Percentiles rank a stretch among this genome's conserved stretches.
Conservation (phyloP, 2,888 invertebrate genomes). For the Pocota personata region DNA sequence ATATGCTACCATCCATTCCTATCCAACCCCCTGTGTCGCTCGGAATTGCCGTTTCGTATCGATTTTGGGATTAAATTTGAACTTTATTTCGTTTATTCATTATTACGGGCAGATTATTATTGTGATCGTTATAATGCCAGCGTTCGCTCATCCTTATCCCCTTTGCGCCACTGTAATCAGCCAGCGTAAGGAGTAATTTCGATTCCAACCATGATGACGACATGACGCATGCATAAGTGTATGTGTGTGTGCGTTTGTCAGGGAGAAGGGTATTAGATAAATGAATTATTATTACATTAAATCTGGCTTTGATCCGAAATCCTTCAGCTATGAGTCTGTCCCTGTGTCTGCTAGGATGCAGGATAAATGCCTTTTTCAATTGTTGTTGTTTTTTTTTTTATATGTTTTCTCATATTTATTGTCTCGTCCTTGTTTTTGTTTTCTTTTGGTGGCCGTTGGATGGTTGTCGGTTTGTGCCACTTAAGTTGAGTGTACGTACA, state of each 20-base stretch:
- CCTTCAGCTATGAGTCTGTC: conserved; percentile 29
- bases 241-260: background rate
- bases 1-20: conserved; percentile 15
- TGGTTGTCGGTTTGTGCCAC: conserved; percentile 16
- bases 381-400: conserved; percentile 12
- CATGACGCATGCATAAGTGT: conserved; percentile 28
- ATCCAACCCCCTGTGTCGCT: conserved; percentile 39
- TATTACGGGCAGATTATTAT: conserved; percentile 74
- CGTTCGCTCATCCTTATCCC: conserved; percentile 56
- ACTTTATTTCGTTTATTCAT: conserved; percentile 75
- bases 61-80: conserved; percentile 79
- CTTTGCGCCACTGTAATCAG: conserved; percentile 21
- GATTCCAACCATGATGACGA: conserved; percentile 38
- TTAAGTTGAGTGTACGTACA: conserved; percentile 23
- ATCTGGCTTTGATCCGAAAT: conserved; percentile 63
- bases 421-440: conserved; percentile 7
- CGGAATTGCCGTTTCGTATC: conserved; percentile 74
- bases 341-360: background rate
- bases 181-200: conserved; percentile 26
- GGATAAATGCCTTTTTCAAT: conserved; percentile 30
- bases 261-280: conserved; percentile 31
- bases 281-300: conserved; percentile 69
- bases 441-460: conserved; percentile 3
- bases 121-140: conserved; percentile 72
- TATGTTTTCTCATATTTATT: conserved; percentile 4